Percentiles rank a stretch among this genome's conserved stretches.
Conservation (phyloP, 1,140 invertebrate genomes). For the Trachymyrmex cornetzi region DNA sequence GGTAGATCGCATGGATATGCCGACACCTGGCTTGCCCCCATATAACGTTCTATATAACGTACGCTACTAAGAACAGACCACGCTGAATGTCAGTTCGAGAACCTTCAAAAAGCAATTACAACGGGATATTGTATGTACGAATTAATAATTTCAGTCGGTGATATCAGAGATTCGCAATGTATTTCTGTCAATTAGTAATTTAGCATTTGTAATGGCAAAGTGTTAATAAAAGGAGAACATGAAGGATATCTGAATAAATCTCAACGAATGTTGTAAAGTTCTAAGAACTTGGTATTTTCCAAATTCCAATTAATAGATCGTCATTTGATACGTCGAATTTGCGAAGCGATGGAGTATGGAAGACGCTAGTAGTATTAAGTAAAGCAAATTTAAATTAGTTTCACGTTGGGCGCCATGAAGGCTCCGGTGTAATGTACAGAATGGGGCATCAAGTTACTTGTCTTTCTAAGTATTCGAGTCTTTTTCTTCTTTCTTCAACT, state of each 20-base stretch:
- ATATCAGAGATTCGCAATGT: neutral
- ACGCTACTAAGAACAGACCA: neutral
- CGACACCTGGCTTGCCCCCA: constrained; percentile 75
- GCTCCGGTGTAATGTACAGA: neutral
- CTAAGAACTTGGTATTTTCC: neutral
- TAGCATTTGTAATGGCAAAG: constrained; percentile 14
- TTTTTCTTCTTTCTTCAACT: neutral
- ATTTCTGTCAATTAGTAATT: constrained; percentile 38
- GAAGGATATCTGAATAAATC: neutral
- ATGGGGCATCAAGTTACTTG: constrained; percentile 13
- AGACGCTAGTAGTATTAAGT: neutral
- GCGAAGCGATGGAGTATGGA: neutral
- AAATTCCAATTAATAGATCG: constrained; percentile 24
- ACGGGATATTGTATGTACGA: constrained; percentile 6
- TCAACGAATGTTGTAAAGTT: constrained; percentile 3
- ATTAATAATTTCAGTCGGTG: constrained; percentile 26
- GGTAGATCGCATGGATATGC: constrained; percentile 68
- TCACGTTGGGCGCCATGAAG: neutral
- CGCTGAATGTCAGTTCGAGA: constrained; percentile 1
- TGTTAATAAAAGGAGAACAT: neutral
- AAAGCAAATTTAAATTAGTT: constrained; percentile 44
- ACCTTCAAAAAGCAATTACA: neutral
- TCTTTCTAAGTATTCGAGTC: constrained; percentile 15
- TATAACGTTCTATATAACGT: constrained; percentile 63
- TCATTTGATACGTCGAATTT: constrained; percentile 14